A percentile compares a stretch with the other conserved stretches of the same genome.
phyloP scores from a whole-genome alignment of 2,888 invertebrate species.

The Cotesia congregata region DNA sequence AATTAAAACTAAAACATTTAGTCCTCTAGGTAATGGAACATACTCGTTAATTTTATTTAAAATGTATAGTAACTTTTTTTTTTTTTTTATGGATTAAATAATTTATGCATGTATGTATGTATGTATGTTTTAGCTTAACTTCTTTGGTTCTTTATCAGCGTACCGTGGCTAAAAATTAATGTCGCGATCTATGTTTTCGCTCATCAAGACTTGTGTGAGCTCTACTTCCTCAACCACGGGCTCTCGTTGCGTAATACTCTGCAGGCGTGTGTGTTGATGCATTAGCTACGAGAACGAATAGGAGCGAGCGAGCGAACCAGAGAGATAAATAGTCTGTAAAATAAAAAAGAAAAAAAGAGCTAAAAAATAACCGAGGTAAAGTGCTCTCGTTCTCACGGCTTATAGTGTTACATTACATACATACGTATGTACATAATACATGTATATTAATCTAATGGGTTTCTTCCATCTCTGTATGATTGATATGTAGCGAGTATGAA shows the following conservation, averaged over 20 bases:
- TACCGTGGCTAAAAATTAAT: background rate
- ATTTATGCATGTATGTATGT: background rate
- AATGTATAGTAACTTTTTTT: background rate
- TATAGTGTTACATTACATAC: background rate
- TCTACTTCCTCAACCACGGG: slow-evolving; percentile 30
- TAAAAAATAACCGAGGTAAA: slow-evolving; percentile 15
- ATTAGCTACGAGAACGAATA: slow-evolving; percentile 20
- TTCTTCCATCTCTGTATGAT: background rate
- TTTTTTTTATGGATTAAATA: background rate
- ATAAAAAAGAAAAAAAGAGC: slow-evolving; percentile 10
- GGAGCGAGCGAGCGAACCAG: background rate
- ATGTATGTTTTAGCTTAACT: no score
- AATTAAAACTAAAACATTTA: background rate
- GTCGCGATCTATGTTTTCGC: background rate
- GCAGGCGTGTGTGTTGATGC: slow-evolving; percentile 16
- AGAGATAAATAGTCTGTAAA: slow-evolving; percentile 6
- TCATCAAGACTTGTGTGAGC: background rate
- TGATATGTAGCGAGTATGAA: no score
- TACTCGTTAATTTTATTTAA: background rate
- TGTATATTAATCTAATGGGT: background rate
- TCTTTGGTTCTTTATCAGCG: background rate
- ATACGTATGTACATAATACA: background rate
- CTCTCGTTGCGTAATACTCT: slow-evolving; percentile 32
- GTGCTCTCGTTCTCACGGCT: background rate
- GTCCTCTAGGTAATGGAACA: background rate